Base-by-base conservation (phyloP, 2,888 invertebrate genomes). In the Torymus texanus region DNA sequence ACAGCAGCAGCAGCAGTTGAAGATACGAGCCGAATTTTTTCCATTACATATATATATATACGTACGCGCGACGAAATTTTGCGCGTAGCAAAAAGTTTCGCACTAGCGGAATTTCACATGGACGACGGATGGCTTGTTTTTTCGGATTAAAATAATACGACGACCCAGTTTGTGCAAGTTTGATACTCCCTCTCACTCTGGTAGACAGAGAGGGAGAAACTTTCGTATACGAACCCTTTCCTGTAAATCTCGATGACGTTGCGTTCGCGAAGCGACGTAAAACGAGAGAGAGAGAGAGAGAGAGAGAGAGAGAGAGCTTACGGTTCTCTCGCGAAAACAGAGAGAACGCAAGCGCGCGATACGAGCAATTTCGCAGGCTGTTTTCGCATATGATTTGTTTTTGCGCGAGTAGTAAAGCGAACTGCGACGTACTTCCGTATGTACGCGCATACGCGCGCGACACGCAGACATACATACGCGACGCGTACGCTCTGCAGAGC, bases 111-210 rank as follows among this genome's bases (percentile, higher is more conserved):
- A 66, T 63, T 62, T 18, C 50, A 50, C 58, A 2, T 16, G 53
- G 51, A 59, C 14, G 21, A 76, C 68, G 76, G 56, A 70, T 71
- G 71, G 70, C 70, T 63, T 65, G 66, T 59, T 77, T 56, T 67
- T 78, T 62, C 18, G 21, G 41, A 74, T 74, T 66, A 75, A 72
- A 67, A 75, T 67, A 75, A 75, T 79, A 65, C 72, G 67, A 29
- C 68, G 68, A 70, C 79, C 75, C 63, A 72, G 77, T 77, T 77
- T 8, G 29, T 4, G 58, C 24, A 58, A 78, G 78, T 73, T 75
- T 73, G 77, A 29, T 13, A n/a, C 65, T 63, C 4, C 18, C 71
- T 41, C 41, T 8, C 41, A 8, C 41, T 41, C 8, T 0, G 8
- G 8, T 8, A 41, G 41, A 41, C 41, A 8, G 41, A 41, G 41